Evolutionary conservation across 2,888 invertebrate species (phyloP), one percentile per base, ranked within the genome.

Genomic region (Meta bourneti): DNA sequence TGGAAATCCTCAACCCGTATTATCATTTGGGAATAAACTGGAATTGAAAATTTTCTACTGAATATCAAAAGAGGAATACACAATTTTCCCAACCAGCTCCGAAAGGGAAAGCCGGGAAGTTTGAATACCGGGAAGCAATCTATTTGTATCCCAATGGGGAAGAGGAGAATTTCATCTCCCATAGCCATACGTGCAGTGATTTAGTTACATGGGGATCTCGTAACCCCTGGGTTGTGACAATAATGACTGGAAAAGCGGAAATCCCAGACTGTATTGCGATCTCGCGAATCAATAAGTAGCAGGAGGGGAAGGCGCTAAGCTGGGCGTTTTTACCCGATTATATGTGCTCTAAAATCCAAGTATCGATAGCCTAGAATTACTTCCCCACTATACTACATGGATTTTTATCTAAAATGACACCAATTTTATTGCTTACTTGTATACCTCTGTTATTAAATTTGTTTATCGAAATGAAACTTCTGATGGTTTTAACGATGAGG

Each of bases 111-210:
- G 11, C 61, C 61, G 61, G 61, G 11, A 61, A 61, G 61, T 61
- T 61, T 61, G 61, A 61, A 61, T 61, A 61, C 61, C 54, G 20
- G 79, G 79, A 61, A 54, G 54, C 34, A 79, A 79, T 79, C 79
- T 61, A 61, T 61, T 61, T 79, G 52, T 34, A 61, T 9, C 9
- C 79, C 79, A 61, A 20, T 61, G 11, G 79, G 13, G 11, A 34
- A 34, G 61, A 5, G 77, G 51, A 7, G 77, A 16, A 77, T n/a
- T 77, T 77, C 61, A 79, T 61, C 34, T 79, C 20, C 61, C 61
- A 7, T 34, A 34, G 79, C 34, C 61, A 79, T 61, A 34, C 61
- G 20, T 20, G 11, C 61, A 9, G 61, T 79, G 79, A 79, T 79
- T 79, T 79, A 79, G 79, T 82, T 72, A 71, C 71, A 54, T 34